phyloP scores from a whole-genome alignment of 2,113 vertebrate species.

The Xiphophorus hellerii region DNA sequence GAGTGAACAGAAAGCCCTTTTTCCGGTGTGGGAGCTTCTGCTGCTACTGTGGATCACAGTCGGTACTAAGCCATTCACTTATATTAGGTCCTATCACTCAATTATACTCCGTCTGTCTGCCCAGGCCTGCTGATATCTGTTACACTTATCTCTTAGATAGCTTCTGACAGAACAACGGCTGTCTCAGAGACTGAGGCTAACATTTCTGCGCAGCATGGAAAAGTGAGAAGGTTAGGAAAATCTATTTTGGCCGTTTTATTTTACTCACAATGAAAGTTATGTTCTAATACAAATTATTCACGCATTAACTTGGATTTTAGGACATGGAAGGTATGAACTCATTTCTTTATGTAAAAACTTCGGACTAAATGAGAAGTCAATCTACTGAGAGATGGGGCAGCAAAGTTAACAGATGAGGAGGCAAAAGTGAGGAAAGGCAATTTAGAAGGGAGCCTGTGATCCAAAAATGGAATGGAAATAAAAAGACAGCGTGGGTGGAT shows the following conservation, averaged over 20 bases:
- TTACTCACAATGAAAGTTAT: neutral
- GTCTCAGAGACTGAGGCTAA: constrained; percentile 32
- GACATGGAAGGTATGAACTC: neutral
- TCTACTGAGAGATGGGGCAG: constrained; percentile 2
- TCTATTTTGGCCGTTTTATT: neutral
- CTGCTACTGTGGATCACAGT: constrained; percentile 45
- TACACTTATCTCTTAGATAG: constrained; percentile 62
- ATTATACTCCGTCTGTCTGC: constrained; percentile 62
- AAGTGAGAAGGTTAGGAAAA: neutral
- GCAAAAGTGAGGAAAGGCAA: constrained; percentile 1
- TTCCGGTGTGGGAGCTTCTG: constrained; percentile 35
- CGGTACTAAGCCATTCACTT: constrained; percentile 52
- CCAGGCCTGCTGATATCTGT: constrained; percentile 54
- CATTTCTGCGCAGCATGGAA: constrained; percentile 13
- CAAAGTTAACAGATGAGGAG: constrained; percentile 10
- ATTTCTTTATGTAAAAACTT: neutral
- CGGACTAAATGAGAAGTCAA: neutral
- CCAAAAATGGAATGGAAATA: constrained; percentile 24
- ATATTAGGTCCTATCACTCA: constrained; percentile 65
- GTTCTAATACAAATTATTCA: neutral
- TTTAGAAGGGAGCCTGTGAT: constrained; percentile 34
- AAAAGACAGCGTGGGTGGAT: constrained; percentile 32
- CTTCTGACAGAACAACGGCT: constrained; percentile 63
- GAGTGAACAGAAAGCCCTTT: constrained; percentile 48
- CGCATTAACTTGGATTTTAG: neutral